A percentile compares a stretch with the other conserved stretches of the same genome.
Evolutionary conservation across 1,140 invertebrate species (phyloP).

Genomic region (Camponotus vicinus): DNA sequence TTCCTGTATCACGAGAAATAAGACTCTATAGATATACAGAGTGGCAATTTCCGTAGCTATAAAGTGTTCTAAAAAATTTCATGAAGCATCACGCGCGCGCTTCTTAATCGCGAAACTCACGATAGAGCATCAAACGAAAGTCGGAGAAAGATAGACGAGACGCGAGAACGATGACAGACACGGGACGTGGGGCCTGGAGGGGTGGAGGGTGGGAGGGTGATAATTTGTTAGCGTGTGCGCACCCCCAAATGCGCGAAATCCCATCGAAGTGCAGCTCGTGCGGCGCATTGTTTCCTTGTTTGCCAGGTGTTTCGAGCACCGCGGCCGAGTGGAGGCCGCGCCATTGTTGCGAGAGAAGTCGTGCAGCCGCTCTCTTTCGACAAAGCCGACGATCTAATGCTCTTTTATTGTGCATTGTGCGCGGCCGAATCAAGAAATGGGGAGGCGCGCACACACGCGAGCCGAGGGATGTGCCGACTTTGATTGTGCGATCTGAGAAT

Average conservation of each 20-base stretch:
- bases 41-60: not conserved
- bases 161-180: slow-evolving; percentile 14
- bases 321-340: slow-evolving; percentile 78
- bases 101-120: slow-evolving; percentile 1
- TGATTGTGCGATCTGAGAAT: slow-evolving; percentile 50
- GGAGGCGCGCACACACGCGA: slow-evolving; percentile 43
- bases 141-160: slow-evolving; percentile 56
- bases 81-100: not conserved
- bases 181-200: not conserved
- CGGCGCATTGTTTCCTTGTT: slow-evolving; percentile 85
- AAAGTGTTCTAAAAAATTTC: not conserved
- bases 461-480: slow-evolving; percentile 58
- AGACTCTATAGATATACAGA: not conserved
- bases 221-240: slow-evolving; percentile 83
- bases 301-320: slow-evolving; percentile 85
- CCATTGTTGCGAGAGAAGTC: slow-evolving; percentile 84
- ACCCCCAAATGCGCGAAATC: slow-evolving; percentile 84
- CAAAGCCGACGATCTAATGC: slow-evolving; percentile 86
- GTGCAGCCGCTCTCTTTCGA: slow-evolving; percentile 80
- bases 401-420: slow-evolving; percentile 86
- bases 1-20: not conserved
- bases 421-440: slow-evolving; percentile 75
- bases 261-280: slow-evolving; percentile 80
- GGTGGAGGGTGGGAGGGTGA: slow-evolving; percentile 72
- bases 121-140: not conserved